Evolutionary conservation across 2,797 vertebrate species (phyloP).

Genomic region (Choloepus didactylus): DNA sequence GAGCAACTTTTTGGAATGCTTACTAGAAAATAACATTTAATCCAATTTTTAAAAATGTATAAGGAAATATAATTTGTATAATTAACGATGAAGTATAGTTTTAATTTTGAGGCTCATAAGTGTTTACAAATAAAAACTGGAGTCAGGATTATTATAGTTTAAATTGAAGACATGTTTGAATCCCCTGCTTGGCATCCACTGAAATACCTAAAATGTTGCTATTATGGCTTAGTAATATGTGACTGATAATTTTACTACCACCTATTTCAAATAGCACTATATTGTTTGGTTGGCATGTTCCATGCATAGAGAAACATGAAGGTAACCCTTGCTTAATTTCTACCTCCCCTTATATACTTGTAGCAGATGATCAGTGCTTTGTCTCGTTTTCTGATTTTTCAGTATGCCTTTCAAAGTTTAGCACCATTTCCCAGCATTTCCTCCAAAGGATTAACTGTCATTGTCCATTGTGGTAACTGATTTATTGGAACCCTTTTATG

Average conservation of each 20-base stretch:
- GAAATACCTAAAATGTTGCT: neutral
- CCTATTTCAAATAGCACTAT: neutral
- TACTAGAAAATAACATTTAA: neutral
- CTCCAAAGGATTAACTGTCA: neutral
- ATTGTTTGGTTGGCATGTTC: neutral
- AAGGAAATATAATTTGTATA: neutral
- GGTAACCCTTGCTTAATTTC: neutral
- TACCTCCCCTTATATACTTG: neutral
- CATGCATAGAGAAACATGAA: neutral
- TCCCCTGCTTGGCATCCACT: neutral
- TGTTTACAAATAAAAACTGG: neutral
- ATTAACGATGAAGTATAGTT: neutral
- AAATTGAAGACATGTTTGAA: constrained; percentile 3
- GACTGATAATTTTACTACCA: neutral
- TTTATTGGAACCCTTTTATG: neutral
- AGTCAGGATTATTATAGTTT: neutral
- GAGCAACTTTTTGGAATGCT: neutral
- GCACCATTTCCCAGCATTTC: neutral
- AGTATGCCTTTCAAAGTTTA: neutral
- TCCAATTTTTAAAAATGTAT: neutral
- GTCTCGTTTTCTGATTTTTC: neutral
- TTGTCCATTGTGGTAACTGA: neutral
- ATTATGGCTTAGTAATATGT: neutral
- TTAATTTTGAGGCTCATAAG: neutral
- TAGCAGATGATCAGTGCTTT: neutral